Evolutionary conservation across 2,113 vertebrate species (phyloP).

Genomic region (Sciurus niger): DNA sequence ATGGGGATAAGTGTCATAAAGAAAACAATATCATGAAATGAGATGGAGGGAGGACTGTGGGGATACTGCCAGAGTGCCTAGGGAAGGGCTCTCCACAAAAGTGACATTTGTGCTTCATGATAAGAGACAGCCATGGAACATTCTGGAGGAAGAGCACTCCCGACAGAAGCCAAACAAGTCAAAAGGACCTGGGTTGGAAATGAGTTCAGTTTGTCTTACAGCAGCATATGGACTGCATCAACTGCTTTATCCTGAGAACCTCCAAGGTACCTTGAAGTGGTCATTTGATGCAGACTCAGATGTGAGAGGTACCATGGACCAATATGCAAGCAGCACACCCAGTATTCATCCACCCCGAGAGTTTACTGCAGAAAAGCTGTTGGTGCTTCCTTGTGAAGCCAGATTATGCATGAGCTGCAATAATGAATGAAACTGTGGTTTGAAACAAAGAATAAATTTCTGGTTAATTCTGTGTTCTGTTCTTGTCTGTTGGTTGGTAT

Average conservation of each 20-base stretch:
- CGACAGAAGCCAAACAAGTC: too few species aligned
- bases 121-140: neutral
- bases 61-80: neutral
- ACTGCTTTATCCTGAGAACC: neutral
- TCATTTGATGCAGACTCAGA: neutral
- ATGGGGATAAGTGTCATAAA: constrained; percentile 7
- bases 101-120: neutral
- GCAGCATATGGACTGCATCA: neutral
- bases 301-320: neutral
- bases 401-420: neutral
- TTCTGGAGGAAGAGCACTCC: neutral
- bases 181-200: too few species aligned
- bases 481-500: constrained; percentile 9
- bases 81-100: neutral
- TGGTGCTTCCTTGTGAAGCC: neutral
- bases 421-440: neutral
- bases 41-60: neutral
- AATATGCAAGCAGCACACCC: neutral
- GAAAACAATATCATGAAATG: constrained; percentile 2
- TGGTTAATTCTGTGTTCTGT: constrained; percentile 7
- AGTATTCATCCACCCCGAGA: too few species aligned
- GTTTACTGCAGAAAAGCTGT: neutral
- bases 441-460: constrained; percentile 23
- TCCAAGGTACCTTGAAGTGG: neutral
- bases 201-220: neutral